These are phyloP conservation scores for Etia nguti DNA, from an alignment of 2,113 vertebrate species.

Conservation along the genomic window DNA sequence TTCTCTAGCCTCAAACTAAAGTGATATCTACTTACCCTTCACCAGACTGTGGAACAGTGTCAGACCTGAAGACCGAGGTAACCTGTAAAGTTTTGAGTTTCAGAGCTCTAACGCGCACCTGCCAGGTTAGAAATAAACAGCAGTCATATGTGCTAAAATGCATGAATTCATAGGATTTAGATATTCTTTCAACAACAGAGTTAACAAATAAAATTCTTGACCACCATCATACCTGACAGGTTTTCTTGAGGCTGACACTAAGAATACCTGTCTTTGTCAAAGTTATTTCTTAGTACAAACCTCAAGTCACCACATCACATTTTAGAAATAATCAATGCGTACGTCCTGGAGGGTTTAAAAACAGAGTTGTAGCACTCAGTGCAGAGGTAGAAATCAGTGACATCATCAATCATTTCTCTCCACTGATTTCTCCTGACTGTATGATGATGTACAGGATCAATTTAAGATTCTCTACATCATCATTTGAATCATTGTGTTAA, in stretches of 20 bases:
- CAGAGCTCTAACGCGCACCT: not conserved
- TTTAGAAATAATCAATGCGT: accelerated
- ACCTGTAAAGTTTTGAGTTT: no score
- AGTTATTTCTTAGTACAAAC: not conserved
- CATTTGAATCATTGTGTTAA: no score
- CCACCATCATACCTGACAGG: accelerated
- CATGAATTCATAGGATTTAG: not conserved
- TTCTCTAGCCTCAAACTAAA: no score
- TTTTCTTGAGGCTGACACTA: not conserved
- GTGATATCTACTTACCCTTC: no score
- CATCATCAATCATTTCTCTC: not conserved
- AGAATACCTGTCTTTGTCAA: not conserved
- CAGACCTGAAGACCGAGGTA: no score
- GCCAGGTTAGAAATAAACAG: not conserved
- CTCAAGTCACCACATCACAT: not conserved
- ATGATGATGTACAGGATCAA: no score
- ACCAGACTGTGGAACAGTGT: no score
- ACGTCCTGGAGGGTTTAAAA: accelerated
- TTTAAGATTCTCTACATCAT: no score
- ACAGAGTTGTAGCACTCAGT: not conserved
- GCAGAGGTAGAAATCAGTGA: accelerated
- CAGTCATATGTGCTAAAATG: accelerated
- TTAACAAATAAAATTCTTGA: accelerated
- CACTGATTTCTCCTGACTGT: not conserved
- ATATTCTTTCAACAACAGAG: accelerated